Evolutionary conservation across 2,888 invertebrate species (phyloP).

Genomic region (Eurytoma adleriae): DNA sequence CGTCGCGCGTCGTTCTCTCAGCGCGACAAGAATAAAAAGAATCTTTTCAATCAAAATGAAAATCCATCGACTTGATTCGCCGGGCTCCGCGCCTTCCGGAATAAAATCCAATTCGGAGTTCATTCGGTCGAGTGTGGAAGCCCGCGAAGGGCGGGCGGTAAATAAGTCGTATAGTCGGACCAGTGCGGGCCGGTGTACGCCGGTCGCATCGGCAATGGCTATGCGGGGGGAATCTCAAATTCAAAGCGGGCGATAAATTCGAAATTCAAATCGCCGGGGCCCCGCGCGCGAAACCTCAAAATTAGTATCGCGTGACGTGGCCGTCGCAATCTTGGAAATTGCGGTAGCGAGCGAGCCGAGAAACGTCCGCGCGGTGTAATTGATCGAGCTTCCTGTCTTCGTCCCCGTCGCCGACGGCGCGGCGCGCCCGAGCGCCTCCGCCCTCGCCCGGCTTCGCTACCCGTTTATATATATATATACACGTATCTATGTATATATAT

Average conservation of each 20-base stretch:
- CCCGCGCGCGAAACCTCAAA: constrained; percentile 17
- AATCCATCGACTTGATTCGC: no score
- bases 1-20: no score
- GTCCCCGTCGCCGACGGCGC: neutral
- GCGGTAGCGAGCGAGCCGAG: constrained; percentile 16
- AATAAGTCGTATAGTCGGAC: constrained; percentile 13
- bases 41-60: no score
- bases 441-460: neutral
- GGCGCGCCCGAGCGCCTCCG: no score
- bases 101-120: constrained; percentile 4
- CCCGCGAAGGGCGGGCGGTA: constrained; percentile 2
- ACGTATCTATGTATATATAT: no score
- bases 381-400: constrained; percentile 24
- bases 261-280: constrained; percentile 38
- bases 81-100: neutral
- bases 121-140: neutral
- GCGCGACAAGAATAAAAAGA: no score
- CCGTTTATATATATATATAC: neutral
- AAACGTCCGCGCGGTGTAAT: constrained; percentile 14
- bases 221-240: constrained; percentile 32
- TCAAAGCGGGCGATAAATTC: constrained; percentile 37
- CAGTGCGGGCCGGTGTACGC: neutral
- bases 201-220: constrained; percentile 22
- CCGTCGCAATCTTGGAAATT: constrained; percentile 21
- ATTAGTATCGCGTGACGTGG: constrained; percentile 34